Evolutionary conservation across 2,888 invertebrate species (phyloP), one percentile per base, ranked within the genome.

Genomic region (Pilophorus perplexus): DNA sequence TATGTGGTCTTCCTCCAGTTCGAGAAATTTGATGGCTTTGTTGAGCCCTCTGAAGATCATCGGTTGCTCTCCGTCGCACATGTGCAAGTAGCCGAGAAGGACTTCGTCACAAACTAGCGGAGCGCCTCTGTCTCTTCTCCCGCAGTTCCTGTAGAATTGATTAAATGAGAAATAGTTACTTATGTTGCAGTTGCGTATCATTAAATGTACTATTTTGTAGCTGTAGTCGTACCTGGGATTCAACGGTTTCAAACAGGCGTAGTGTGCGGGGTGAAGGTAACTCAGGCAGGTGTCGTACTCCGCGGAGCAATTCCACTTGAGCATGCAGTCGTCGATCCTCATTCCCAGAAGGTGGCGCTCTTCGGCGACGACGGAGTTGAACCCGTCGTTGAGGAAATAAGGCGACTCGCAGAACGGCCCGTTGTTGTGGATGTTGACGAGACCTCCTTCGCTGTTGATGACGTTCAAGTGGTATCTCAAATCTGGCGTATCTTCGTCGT

Each of bases 281-380:
- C 23, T 33, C 28, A 62, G 37, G 46, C 62, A 62, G 3, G 27
- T 28, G 28, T 62, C 33, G 37, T 46, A 62, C 14, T 62, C 33
- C 14, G 46, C 62, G 2, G 62, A 48, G 46, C 62, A 62, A 33
- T 48, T 48, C 62, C 62, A 62, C 2, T 20, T 37, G 27, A 44
- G 27, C 62, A 62, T 62, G 62, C 62, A 62, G 22, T 62, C 62
- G 28, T 62, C 62, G n/a, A 62, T 62, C 22, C 62, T n/a, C 62
- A 62, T 46, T 6, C 62, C 62, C 33, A 62, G 10, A 3, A 62
- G 22, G 28, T 62, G 46, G 5, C 27, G 23, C 20, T 62, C 62
- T 10, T 46, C 46, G 10, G 62, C 44, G 1, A 62, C 62, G 20
- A 22, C 28, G 33, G 33, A 44, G 33, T 62, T 48, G 14, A 48